Base-by-base conservation (phyloP, 2,113 vertebrate species). In the Hemibates koningsi region DNA sequence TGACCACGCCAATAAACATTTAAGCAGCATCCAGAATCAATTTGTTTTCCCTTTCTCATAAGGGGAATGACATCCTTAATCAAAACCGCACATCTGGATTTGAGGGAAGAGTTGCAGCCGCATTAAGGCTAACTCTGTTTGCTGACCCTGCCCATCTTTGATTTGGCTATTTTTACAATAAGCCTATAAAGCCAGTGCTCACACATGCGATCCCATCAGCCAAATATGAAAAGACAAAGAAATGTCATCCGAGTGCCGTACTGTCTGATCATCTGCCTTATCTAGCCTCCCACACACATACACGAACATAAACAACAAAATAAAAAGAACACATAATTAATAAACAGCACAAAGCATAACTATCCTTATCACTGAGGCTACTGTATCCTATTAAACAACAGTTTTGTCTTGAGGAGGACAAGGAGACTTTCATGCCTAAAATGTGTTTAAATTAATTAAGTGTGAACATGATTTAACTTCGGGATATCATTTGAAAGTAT, bases 371-470 rank as follows among this genome's bases (percentile, higher is more conserved):
- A 86, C 83, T 1, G 66, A 86, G 82, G 66, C 86, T 84, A 85
- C 76, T 86, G 80, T 78, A 90, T 93, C 90, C 61, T 86, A 86
- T 91, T 89, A 92, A 92, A 93, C 81, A 93, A 89, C 89, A 90
- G 83, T 92, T 95, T 91, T 89, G 82, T 90, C 84, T 91, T 71
- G 97, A 96, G 96, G 96, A 96, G 95, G 96, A 90, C 91, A 89
- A 85, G 86, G 48, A 90, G 79, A 93, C 97, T 97, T 97, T 95
- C 96, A 96, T 96, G 97, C 97, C 97, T 97, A 96, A 97, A 97
- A 98, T 97, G 97, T 97, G 97, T 98, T 98, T 98, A 98, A 99
- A 99, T 99, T 97, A 98, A 99, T 99, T 98, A 99, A 98, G 97
- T 98, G 97, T 98, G 98, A 99, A 98, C 97, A 97, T 97, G 97